Evolutionary conservation across 1,140 invertebrate species (phyloP).

Genomic region (Drosophila sechellia): DNA sequence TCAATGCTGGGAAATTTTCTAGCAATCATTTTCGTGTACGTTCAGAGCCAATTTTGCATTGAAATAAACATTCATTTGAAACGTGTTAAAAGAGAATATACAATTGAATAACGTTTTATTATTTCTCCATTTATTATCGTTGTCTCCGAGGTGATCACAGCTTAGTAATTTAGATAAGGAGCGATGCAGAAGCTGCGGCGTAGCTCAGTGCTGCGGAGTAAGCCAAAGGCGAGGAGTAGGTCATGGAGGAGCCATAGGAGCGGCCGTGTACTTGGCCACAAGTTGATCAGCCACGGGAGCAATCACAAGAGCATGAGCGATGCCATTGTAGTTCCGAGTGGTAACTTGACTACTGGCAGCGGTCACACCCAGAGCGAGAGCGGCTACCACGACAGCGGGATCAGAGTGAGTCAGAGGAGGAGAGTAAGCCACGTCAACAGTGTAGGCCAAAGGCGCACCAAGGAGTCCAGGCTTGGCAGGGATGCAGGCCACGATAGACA

Average conservation of each 20-base stretch:
- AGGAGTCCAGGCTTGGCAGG: conserved; percentile 71
- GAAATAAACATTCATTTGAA: too few species aligned
- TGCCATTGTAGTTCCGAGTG: conserved; percentile 85
- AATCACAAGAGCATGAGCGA: conserved; percentile 47
- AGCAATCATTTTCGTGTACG: too few species aligned
- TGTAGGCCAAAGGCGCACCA: conserved; percentile 22
- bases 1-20: too few species aligned
- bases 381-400: conserved; percentile 59
- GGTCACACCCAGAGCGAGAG: conserved; percentile 76
- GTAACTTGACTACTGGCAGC: conserved; percentile 84
- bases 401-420: conserved; percentile 36
- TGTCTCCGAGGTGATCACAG: too few species aligned
- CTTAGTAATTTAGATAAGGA: not conserved
- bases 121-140: too few species aligned
- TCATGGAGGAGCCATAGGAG: not conserved
- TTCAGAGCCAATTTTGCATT: too few species aligned
- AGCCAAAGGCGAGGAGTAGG: too few species aligned
- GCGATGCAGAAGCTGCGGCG: not conserved
- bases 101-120: too few species aligned
- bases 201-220: conserved; percentile 15
- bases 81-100: too few species aligned
- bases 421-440: conserved; percentile 16
- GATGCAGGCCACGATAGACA: conserved; percentile 69
- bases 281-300: conserved; percentile 29
- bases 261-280: conserved; percentile 13